phyloP scores from a whole-genome alignment of 2,888 invertebrate species.

The Cosmopolites sordidus region DNA sequence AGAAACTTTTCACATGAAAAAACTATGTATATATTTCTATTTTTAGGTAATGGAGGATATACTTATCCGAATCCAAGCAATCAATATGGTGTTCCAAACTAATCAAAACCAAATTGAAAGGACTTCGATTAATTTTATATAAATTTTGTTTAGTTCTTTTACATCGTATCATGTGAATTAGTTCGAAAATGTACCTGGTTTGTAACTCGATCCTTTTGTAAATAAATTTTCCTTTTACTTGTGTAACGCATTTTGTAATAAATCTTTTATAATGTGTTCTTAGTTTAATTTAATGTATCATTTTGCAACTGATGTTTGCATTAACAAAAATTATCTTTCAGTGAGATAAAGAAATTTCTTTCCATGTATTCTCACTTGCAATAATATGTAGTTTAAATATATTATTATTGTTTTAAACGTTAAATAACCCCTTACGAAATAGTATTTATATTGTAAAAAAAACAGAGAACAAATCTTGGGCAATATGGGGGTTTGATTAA shows the following conservation, averaged over 20 bases:
- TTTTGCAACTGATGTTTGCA: not conserved
- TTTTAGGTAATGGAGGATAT: slow-evolving; percentile 28
- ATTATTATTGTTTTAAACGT: not conserved
- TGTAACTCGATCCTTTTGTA: not conserved
- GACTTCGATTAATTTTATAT: too few species aligned
- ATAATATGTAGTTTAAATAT: not conserved
- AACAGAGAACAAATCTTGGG: too few species aligned
- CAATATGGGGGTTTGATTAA: too few species aligned
- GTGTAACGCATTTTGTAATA: not conserved
- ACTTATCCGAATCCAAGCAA: slow-evolving; percentile 22
- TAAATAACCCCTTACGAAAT: not conserved
- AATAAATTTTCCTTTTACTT: not conserved
- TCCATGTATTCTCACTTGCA: not conserved
- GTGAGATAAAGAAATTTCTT: not conserved
- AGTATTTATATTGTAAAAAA: too few species aligned
- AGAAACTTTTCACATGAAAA: too few species aligned
- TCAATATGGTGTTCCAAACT: slow-evolving; percentile 29
- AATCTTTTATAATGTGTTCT: not conserved
- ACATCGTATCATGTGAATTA: too few species aligned
- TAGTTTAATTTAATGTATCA: not conserved
- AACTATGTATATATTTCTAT: not conserved
- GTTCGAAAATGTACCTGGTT: not conserved
- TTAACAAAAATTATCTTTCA: not conserved
- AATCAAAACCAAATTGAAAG: too few species aligned
- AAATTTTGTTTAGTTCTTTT: too few species aligned